phyloP scores from a whole-genome alignment of 2,797 vertebrate species.

The Tapirus indicus region DNA sequence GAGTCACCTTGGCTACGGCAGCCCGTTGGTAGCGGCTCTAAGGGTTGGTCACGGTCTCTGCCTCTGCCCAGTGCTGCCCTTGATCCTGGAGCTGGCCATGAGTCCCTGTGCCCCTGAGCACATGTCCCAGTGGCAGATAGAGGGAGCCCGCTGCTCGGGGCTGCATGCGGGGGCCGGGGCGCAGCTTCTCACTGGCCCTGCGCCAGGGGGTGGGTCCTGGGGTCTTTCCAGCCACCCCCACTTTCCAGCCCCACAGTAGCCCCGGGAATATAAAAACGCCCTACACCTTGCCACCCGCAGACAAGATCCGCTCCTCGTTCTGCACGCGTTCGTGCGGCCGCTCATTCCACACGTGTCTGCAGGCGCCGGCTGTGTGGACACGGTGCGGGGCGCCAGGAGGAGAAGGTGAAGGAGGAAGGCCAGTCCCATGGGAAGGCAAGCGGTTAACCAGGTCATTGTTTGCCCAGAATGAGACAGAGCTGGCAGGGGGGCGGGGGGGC shows the following conservation, averaged over 20 bases:
- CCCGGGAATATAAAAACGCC: background rate
- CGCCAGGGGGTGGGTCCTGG: too few relatives aligned
- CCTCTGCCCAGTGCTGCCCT: background rate
- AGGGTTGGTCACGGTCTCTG: too few relatives aligned
- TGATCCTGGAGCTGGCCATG: background rate
- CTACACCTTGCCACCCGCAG: background rate
- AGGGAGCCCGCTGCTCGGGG: background rate
- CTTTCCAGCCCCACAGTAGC: background rate
- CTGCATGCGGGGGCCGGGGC: background rate
- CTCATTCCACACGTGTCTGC: background rate
- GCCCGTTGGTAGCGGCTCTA: too few relatives aligned
- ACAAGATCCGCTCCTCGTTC: background rate
- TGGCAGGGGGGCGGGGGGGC: too few relatives aligned
- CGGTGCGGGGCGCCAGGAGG: fast-evolving
- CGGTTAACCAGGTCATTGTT: fast-evolving
- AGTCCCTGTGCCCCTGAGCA: background rate
- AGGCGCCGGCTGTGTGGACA: background rate
- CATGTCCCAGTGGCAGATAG: background rate
- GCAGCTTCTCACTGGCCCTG: background rate
- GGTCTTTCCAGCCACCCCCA: background rate
- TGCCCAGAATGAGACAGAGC: fast-evolving
- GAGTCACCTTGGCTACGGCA: background rate
- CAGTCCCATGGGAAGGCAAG: fast-evolving
- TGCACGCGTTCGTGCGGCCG: fast-evolving
- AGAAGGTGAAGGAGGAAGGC: background rate